These are phyloP conservation scores for Sebastes oblongus DNA, from an alignment of 2,797 vertebrate species.

Conservation along the genomic window DNA sequence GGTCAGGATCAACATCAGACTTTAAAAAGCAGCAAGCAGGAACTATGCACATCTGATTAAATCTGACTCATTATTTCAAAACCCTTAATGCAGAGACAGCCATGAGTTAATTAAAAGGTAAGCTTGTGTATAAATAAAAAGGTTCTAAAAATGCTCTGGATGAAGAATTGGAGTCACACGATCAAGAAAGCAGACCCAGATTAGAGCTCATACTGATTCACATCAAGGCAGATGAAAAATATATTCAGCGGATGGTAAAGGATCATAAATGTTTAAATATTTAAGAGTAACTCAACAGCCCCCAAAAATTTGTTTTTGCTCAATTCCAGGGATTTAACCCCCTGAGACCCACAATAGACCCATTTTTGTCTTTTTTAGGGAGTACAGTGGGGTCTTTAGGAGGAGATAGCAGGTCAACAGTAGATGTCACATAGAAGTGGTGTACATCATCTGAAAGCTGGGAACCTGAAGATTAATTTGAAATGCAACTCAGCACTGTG, in stretches of 20 bases:
- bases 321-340: too few relatives aligned
- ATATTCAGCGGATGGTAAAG: neutral
- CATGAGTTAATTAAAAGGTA: neutral
- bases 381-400: too few relatives aligned
- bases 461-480: too few relatives aligned
- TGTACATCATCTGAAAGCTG: too few relatives aligned
- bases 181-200: neutral
- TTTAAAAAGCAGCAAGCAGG: conserved; percentile 5
- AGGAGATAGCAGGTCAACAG: too few relatives aligned
- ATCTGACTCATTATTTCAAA: conserved; percentile 24
- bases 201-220: neutral
- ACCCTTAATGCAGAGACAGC: neutral
- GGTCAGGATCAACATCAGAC: conserved; percentile 37
- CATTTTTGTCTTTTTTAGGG: too few relatives aligned
- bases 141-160: neutral
- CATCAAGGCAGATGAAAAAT: neutral
- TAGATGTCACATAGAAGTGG: too few relatives aligned
- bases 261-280: neutral
- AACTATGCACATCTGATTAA: conserved; percentile 23
- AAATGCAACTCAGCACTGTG: too few relatives aligned
- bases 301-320: too few relatives aligned
- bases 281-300: neutral
- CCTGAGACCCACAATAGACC: too few relatives aligned
- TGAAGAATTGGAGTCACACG: neutral
- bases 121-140: neutral